phyloP scores from a whole-genome alignment of 2,888 invertebrate genomes.

The Neocrepidodera transversa region DNA sequence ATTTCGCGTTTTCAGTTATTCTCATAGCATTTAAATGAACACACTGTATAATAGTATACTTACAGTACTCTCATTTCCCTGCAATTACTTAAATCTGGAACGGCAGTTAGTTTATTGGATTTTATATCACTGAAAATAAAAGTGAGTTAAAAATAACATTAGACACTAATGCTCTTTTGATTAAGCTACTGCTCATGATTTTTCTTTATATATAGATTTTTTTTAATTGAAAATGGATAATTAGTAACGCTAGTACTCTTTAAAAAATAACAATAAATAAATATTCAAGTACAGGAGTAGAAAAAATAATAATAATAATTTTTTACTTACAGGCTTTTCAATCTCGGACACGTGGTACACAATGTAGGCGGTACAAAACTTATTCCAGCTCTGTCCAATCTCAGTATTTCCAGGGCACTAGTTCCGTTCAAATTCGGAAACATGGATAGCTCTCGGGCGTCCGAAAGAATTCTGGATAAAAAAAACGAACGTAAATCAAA shows the following conservation, averaged over 20 bases:
- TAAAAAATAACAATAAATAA: no score
- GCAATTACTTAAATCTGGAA: slow-evolving; percentile 83
- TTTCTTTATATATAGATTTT: no score
- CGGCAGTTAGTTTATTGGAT: slow-evolving; percentile 76
- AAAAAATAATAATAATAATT: slow-evolving; percentile 1
- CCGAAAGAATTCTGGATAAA: slow-evolving; percentile 78
- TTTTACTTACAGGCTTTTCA: slow-evolving; percentile 83
- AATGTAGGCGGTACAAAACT: slow-evolving; percentile 74
- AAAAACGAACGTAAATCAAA: slow-evolving; percentile 38
- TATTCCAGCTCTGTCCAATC: slow-evolving; percentile 84
- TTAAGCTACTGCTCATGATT: no score
- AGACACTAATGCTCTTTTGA: no score
- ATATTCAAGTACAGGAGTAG: no score
- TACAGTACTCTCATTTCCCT: slow-evolving; percentile 84
- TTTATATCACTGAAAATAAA: slow-evolving; percentile 76
- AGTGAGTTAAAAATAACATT: no score
- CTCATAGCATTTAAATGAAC: background rate
- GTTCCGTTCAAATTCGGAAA: slow-evolving; percentile 89
- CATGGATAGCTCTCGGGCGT: slow-evolving; percentile 77
- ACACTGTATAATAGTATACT: slow-evolving; percentile 60
- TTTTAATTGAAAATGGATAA: no score
- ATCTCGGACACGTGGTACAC: slow-evolving; percentile 78
- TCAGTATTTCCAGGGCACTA: slow-evolving; percentile 77
- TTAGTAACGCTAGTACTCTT: no score
- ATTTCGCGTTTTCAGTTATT: no score